Evolutionary conservation across 2,888 invertebrate genomes (phyloP).

Genomic region (Sesia apiformis): DNA sequence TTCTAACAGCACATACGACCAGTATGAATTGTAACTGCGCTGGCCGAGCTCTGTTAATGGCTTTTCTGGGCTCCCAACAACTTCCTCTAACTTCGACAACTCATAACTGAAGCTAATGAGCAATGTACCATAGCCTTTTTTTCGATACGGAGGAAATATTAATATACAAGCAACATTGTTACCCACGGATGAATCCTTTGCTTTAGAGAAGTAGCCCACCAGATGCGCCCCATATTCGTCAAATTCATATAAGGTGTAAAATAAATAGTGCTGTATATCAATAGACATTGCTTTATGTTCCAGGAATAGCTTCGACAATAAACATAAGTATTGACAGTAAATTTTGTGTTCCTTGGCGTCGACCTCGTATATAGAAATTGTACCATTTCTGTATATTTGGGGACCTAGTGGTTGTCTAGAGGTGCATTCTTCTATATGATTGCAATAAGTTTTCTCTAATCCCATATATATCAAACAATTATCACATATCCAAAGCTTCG

Average conservation of each 20-base stretch:
- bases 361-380: constrained; percentile 96
- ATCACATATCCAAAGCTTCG: constrained; percentile 96
- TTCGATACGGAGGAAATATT: constrained; percentile 96
- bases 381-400: constrained; percentile 97
- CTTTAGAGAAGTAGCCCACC: constrained; percentile 98
- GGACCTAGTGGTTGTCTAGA: constrained; percentile 94
- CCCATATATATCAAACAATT: constrained; percentile 98
- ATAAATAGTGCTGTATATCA: constrained; percentile 97
- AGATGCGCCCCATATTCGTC: constrained; percentile 95
- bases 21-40: too few species aligned
- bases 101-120: too few species aligned
- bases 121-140: too few species aligned
- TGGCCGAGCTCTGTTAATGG: too few species aligned
- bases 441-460: constrained; percentile 90
- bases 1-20: too few species aligned
- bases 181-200: constrained; percentile 96
- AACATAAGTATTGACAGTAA: constrained; percentile 96
- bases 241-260: constrained; percentile 96
- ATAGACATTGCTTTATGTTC: constrained; percentile 99
- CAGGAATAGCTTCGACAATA: constrained; percentile 95
- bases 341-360: constrained; percentile 97
- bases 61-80: too few species aligned
- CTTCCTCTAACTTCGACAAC: too few species aligned
- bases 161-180: constrained; percentile 97
- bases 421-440: constrained; percentile 89